Evolutionary conservation across 2,888 invertebrate species (phyloP).

Genomic region (Plusia festucae): DNA sequence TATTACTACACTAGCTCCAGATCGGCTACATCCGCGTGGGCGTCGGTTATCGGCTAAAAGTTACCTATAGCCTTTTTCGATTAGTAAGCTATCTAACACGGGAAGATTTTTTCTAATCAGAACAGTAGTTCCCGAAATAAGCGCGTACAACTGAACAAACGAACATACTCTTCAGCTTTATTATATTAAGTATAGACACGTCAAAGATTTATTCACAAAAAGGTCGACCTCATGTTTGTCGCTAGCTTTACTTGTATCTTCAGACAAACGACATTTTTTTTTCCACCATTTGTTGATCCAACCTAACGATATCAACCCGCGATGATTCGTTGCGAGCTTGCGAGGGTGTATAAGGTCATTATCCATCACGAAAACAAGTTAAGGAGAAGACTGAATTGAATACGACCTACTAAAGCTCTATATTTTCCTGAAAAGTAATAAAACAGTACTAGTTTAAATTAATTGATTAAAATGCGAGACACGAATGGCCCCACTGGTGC

Average conservation of each 20-base stretch:
- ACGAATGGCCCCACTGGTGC: neutral
- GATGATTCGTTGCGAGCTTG: neutral
- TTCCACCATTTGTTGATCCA: neutral
- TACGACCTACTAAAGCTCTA: slow-evolving; percentile 1
- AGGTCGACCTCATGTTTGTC: neutral
- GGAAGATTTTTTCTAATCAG: no score
- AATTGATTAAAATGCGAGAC: slow-evolving; percentile 17
- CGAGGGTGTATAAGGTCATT: neutral
- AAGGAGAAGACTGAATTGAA: neutral
- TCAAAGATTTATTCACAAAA: neutral
- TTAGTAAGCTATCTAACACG: no score
- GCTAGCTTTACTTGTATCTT: neutral
- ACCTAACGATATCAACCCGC: neutral
- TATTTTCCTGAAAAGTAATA: neutral
- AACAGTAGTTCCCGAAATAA: no score
- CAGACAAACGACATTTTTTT: neutral
- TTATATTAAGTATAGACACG: no score
- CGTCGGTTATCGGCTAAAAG: no score
- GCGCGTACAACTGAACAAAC: no score
- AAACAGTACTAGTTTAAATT: slow-evolving; percentile 7
- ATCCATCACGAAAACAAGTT: neutral
- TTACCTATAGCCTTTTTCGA: no score
- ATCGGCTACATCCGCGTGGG: no score
- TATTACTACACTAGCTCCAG: no score
- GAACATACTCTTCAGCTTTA: no score